Conservation (phyloP, 2,888 invertebrate genomes). For the Thereva nobilitata region DNA sequence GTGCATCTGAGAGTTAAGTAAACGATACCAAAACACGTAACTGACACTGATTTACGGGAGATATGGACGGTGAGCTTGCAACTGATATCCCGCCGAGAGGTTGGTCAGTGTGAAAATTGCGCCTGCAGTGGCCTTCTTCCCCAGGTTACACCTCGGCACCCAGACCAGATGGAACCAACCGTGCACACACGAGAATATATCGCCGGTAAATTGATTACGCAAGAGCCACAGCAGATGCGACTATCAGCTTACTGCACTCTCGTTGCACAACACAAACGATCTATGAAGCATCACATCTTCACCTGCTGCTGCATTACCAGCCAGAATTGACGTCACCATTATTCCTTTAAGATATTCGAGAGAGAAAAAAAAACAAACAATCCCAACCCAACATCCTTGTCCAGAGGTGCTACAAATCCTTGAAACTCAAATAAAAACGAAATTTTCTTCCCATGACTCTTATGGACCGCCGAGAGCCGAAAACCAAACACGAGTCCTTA, state of each 20-base stretch:
- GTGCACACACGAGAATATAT: slow-evolving; percentile 6
- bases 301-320: too few relatives aligned
- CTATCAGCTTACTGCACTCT: too few relatives aligned
- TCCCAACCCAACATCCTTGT: neutral
- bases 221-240: slow-evolving; percentile 2
- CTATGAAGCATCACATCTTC: too few relatives aligned
- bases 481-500: slow-evolving; percentile 30
- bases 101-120: slow-evolving; percentile 21
- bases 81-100: slow-evolving; percentile 37
- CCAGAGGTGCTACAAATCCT: neutral
- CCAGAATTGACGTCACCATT: too few relatives aligned
- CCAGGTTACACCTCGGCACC: slow-evolving; percentile 11
- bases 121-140: slow-evolving; percentile 29
- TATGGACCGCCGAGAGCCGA: neutral
- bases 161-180: slow-evolving; percentile 1
- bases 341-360: neutral
- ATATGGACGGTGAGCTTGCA: slow-evolving; percentile 41
- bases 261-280: too few relatives aligned
- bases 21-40: slow-evolving; percentile 33
- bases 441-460: slow-evolving; percentile 11
- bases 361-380: neutral
- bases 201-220: slow-evolving; percentile 29
- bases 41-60: slow-evolving; percentile 42
- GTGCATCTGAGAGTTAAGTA: neutral
- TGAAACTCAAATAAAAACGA: slow-evolving; percentile 7